Base-by-base conservation (phyloP, 2,797 vertebrate species). In the Cheirogaleus major region DNA sequence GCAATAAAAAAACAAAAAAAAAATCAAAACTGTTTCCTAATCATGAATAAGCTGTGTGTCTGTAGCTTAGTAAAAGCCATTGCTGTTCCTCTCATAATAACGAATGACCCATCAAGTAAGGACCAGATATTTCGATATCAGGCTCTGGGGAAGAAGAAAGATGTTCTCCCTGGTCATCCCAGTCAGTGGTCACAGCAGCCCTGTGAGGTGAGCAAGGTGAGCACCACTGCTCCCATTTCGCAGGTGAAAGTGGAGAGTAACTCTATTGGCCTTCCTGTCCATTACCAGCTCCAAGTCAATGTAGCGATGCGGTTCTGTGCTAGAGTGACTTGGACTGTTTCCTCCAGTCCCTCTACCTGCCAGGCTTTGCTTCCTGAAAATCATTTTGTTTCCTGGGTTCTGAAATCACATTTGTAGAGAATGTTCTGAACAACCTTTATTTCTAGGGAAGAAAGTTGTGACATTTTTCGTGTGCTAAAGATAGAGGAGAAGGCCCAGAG, bases 311-410 rank as follows among this genome's bases (percentile, higher is more conserved):
- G 7, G 27, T 45, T 90, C 81, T 76, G 23, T 32, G 76, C 59
- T 52, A 38, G 38, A 55, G 30, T 41, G 75, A n/a, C 67, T 41
- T 65, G 11, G 20, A 11, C 14, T 32, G 0, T 75, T 76, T 92
- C 43, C 43, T 43, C 43, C 43, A 43, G 17, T 45, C 57, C 18
- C 25, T 59, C 48, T 41, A 35, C 11, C 38, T 15, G 10, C 50
- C 69, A 55, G 48, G 41, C 50, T 90, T 52, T 91, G 67, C 59
- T 87, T 92, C 72, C 67, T 55, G 81, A 30, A 52, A 65, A 45
- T 35, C 32, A 25, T 83, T 89, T 67, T 72, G 78, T 93, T 80
- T 90, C 76, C 55, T 81, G 32, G 18, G 41, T 95, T 87, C 91
- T 92, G 41, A 84, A 67, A 78, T 50, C 70, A 67, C 15, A 30